Percentiles rank a stretch among this genome's conserved stretches.
These are phyloP conservation scores for Synodontis membranacea DNA, from an alignment of 2,113 vertebrate species.

Conservation along the genomic window DNA sequence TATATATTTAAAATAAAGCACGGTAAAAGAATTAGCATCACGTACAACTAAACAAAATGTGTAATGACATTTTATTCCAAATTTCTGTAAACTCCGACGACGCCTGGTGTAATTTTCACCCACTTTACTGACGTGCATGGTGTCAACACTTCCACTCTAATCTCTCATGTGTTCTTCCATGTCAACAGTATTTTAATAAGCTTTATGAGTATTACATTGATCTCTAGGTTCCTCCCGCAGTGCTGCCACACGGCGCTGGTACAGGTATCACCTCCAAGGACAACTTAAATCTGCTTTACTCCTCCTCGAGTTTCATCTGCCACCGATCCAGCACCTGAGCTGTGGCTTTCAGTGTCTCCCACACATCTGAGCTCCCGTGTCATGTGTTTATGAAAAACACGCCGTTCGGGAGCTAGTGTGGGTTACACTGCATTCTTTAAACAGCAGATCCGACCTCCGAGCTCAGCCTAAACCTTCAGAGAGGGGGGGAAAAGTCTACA, in stretches of 20 bases:
- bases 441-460: constrained; percentile 72
- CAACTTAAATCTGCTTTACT: constrained; percentile 77
- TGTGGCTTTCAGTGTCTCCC: constrained; percentile 27
- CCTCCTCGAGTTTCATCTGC: constrained; percentile 68
- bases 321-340: constrained; percentile 62
- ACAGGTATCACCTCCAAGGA: constrained; percentile 70
- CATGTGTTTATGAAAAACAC: constrained; percentile 73
- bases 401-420: constrained; percentile 61
- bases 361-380: constrained; percentile 69
- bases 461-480: constrained; percentile 71
- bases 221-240: constrained; percentile 48
- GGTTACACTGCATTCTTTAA: constrained; percentile 70
- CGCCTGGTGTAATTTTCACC: constrained; percentile 17
- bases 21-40: constrained; percentile 27
- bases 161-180: constrained; percentile 28
- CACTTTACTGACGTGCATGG: constrained; percentile 14
- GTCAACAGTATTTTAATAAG: constrained; percentile 40
- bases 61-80: constrained; percentile 33
- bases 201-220: constrained; percentile 47
- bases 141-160: constrained; percentile 34
- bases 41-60: constrained; percentile 22
- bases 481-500: not conserved
- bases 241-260: constrained; percentile 64
- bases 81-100: constrained; percentile 1
- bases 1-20: constrained; percentile 21